Base-by-base conservation (phyloP, 2,113 vertebrate genomes). In the Ptilorrhoa leucosticta region DNA sequence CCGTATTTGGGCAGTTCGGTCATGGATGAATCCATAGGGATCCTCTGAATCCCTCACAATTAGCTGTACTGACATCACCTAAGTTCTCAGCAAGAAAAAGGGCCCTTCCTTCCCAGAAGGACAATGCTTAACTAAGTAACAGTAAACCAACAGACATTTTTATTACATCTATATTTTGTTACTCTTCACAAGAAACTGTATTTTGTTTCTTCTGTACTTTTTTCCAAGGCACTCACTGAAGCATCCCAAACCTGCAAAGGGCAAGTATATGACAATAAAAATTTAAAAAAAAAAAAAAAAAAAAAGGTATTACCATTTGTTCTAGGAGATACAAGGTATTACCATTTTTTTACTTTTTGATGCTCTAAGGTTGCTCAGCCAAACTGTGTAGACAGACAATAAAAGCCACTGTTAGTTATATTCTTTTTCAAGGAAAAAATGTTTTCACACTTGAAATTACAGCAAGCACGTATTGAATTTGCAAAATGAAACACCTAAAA, bases 401-500 rank as follows among this genome's bases (percentile, higher is more conserved):
- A 87, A 94, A 96, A 69, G 9, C 0, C 51, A 76, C 26, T n/a
- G 27, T 40, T 83, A 47, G 31, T 9, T 57, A 33, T 44, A 63
- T n/a, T 54, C 37, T 53, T 76, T 60, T 51, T 75, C 21, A 35
- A 88, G 66, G 56, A 80, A 68, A 83, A 82, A 13, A 65, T 2
- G 13, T 51, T 96, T 91, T 91, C 50, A 73, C 35, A n/a, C 61
- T 90, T 66, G 54, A 80, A 91, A 80, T 61, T 77, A 83, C 70
- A 91, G 28, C 61, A 77, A 65, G 51, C 8, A 6, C n/a, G 15
- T 57, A 89, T 9, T 73, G 68, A 80, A 89, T 77, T 66, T 66
- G 33, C 71, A 91, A 96, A 96, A 93, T 95, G 78, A 95, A 96
- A 94, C 89, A 93, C 70, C 66, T 91, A 72, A 70, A 70, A 76